Evolutionary conservation across 1,140 invertebrate genomes (phyloP).

Genomic region (Anastatus disparis): DNA sequence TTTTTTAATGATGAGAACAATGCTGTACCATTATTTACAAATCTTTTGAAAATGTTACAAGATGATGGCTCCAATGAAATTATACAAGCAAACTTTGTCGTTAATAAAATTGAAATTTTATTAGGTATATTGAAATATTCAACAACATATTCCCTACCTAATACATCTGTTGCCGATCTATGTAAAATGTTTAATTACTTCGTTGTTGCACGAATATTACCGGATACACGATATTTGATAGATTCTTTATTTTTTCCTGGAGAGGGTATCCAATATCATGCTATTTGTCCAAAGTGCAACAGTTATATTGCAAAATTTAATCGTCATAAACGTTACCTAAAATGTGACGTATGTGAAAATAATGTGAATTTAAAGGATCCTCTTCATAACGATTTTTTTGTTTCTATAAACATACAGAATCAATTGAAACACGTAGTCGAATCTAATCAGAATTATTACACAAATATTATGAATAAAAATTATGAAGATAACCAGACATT

Average conservation of each 20-base stretch:
- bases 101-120: background rate
- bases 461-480: slow-evolving; percentile 12
- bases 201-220: slow-evolving; percentile 34
- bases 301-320: slow-evolving; percentile 16
- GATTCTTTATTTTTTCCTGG: slow-evolving; percentile 39
- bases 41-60: too few relatives aligned
- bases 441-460: slow-evolving; percentile 28
- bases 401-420: slow-evolving; percentile 24
- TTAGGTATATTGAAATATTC: background rate
- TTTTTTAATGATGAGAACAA: too few relatives aligned
- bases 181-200: slow-evolving; percentile 40
- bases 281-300: slow-evolving; percentile 37
- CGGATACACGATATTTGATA: slow-evolving; percentile 37
- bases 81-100: background rate
- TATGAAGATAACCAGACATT: background rate
- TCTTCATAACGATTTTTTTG: slow-evolving; percentile 38
- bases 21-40: too few relatives aligned
- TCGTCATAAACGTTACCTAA: background rate
- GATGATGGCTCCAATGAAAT: background rate
- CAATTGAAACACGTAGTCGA: slow-evolving; percentile 26
- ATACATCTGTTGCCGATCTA: slow-evolving; percentile 4
- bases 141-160: background rate
- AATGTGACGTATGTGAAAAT: slow-evolving; percentile 21
- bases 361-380: slow-evolving; percentile 36
- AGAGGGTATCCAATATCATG: slow-evolving; percentile 35